Conservation (phyloP, 2,797 vertebrate species). For the Clarias pachynema region DNA sequence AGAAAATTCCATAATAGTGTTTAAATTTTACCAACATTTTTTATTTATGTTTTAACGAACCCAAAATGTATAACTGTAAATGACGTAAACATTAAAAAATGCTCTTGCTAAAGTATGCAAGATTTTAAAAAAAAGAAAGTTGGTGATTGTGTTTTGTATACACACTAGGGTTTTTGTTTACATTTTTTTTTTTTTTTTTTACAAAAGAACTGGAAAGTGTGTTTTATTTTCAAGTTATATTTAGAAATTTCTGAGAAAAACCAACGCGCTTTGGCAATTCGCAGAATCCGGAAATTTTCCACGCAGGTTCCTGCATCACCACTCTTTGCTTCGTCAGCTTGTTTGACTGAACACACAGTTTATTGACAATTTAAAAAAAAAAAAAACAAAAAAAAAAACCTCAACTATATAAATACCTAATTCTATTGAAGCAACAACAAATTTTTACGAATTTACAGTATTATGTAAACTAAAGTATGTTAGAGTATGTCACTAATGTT, state of each 20-base stretch:
- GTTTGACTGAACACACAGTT: constrained; percentile 30
- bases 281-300: constrained; percentile 35
- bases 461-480: constrained; percentile 36
- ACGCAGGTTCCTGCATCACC: constrained; percentile 7
- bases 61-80: neutral
- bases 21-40: too few species aligned
- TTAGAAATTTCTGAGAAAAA: constrained; percentile 27
- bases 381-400: neutral
- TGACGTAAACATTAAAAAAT: neutral
- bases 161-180: constrained; percentile 11
- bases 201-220: constrained; percentile 30
- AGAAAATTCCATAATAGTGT: neutral
- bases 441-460: neutral
- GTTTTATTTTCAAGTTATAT: constrained; percentile 14
- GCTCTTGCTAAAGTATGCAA: neutral
- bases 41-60: neutral
- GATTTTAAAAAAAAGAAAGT: neutral
- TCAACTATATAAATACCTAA: neutral
- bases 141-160: constrained; percentile 39
- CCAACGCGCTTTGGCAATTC: constrained; percentile 18
- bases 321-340: constrained; percentile 34
- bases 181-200: constrained; percentile 18
- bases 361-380: constrained; percentile 20
- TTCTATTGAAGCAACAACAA: constrained; percentile 37
- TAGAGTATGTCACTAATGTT: neutral